A percentile compares a stretch with the other conserved stretches of the same genome.
These are phyloP conservation scores for Lithobates sylvaticus DNA, from an alignment of 2,797 vertebrate genomes.

Conservation along the genomic window DNA sequence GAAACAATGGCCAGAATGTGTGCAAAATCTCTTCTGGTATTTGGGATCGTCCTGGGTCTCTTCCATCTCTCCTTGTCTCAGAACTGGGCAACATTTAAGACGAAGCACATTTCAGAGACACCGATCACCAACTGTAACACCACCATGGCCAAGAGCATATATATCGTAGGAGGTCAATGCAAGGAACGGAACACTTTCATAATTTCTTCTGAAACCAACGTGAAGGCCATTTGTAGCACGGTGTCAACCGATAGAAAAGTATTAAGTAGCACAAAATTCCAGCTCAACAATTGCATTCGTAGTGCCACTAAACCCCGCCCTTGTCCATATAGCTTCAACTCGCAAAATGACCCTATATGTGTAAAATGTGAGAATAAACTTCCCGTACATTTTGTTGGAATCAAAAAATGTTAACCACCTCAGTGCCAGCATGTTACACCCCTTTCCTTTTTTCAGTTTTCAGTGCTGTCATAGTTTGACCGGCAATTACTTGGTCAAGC, in stretches of 20 bases:
- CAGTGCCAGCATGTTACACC: too few relatives aligned
- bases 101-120: neutral
- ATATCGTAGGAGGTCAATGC: neutral
- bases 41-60: neutral
- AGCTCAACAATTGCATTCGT: neutral
- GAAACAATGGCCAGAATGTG: neutral
- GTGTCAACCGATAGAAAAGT: neutral
- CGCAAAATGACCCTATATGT: too few relatives aligned
- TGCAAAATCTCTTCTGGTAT: neutral
- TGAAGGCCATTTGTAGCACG: neutral
- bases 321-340: neutral
- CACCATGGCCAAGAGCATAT: neutral
- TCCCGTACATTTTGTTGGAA: neutral
- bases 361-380: neutral
- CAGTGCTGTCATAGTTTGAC: too few relatives aligned
- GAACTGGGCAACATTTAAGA: neutral
- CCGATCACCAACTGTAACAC: neutral
- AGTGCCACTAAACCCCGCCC: neutral
- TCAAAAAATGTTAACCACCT: neutral
- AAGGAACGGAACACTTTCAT: neutral
- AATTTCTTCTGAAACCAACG: neutral
- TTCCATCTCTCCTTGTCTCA: neutral
- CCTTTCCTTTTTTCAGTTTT: too few relatives aligned
- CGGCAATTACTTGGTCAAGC: too few relatives aligned
- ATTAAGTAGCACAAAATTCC: neutral